Evolutionary conservation across 1,140 invertebrate genomes (phyloP), one percentile per base, ranked within the genome.

Genomic region (Aphelinus certus): DNA sequence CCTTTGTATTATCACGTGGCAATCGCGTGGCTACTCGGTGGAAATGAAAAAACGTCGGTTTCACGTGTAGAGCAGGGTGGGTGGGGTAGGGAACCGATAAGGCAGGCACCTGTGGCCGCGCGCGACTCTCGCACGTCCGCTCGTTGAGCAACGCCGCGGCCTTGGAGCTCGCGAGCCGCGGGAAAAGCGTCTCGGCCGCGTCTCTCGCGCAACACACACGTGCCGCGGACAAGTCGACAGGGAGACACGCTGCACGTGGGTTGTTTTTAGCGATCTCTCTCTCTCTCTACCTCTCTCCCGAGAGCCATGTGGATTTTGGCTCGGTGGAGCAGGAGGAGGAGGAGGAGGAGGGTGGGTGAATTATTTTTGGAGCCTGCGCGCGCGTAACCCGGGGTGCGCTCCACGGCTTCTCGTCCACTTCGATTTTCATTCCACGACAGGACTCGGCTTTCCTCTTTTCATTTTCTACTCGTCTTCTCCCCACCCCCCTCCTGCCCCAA

Each of bases 251-350:
- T 1, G 1, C 1, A 10, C 55, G 60, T 42, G 57, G 49, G 72
- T 73, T 73, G 72, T 73, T 73, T 73, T 73, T 73, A 73, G 72
- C 72, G 65, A 57, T 9, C 55, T 3, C 2, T 7, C 55, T 7
- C 55, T 7, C 26, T 26, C 26, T 26, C 26, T 26, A 26, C 26
- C 26, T 26, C 26, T 26, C 26, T 26, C 26, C 55, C 2, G 58
- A 3, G 72, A 73, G 64, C 65, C 64, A 68, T 68, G 72, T 73
- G 72, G 65, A 73, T 62, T 73, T 73, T 73, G 72, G 72, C 64
- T 68, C 72, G 65, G 65, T 61, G 72, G 51, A 53, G 51, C 4
- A 53, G 26, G 26, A 26, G 26, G 26, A 26, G 26, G 26, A 53
- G 51, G 51, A 53, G 51, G 51, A 9, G 51, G 57, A 53, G 51